Conservation (phyloP, 2,113 vertebrate species). For the human (Homo sapiens) region GRCh38 chr3:34213001-34213500, state of each 20-base stretch:
- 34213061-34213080: neutral
- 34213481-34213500: conserved; percentile 4
- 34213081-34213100: conserved; percentile 43
- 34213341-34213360: conserved; percentile 67
- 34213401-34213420: conserved; percentile 51
- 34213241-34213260: conserved; percentile 73
- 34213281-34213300: conserved; percentile 76
- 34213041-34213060: conserved; percentile 29
- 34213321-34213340: conserved; percentile 70
- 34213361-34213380: conserved; percentile 6
- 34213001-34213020: conserved; percentile 7
- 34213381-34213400: conserved; percentile 6
- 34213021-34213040: conserved; percentile 43
- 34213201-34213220: conserved; percentile 78
- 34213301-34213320: conserved; percentile 75
- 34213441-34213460: conserved; percentile 22
- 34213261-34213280: conserved; percentile 78
- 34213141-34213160: conserved; percentile 70
- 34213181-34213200: conserved; percentile 75
- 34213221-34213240: conserved; percentile 75
- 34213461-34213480: conserved; percentile 36
- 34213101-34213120: conserved; percentile 56
- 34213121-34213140: conserved; percentile 60
- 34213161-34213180: conserved; percentile 71
- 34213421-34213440: conserved; percentile 16